phyloP scores from a whole-genome alignment of 2,888 invertebrate genomes.

The Malthinus seriepunctatus region DNA sequence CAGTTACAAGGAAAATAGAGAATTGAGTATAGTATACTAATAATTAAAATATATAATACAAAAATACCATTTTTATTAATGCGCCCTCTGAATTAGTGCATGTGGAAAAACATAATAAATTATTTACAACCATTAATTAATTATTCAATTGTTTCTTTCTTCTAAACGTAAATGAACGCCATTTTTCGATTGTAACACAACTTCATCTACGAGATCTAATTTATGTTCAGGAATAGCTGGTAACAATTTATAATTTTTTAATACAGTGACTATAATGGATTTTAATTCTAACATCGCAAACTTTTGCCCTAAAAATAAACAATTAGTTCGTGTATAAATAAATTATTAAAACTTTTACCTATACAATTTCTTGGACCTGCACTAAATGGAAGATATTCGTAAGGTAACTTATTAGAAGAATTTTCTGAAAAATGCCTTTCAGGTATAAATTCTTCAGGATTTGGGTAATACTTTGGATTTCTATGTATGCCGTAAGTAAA shows the following conservation, averaged over 20 bases:
- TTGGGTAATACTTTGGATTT: slow-evolving; percentile 42
- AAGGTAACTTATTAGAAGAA: slow-evolving; percentile 27
- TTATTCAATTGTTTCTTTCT: slow-evolving; percentile 16
- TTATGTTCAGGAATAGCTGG: slow-evolving; percentile 45
- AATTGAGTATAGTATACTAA: too few species aligned
- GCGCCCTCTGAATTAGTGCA: too few species aligned
- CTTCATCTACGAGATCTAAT: slow-evolving; percentile 53
- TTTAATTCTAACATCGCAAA: slow-evolving; percentile 60
- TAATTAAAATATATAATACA: too few species aligned
- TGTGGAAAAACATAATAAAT: too few species aligned
- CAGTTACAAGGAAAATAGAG: too few species aligned
- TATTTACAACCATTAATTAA: background rate
- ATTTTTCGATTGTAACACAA: slow-evolving; percentile 56
- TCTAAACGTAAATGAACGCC: slow-evolving; percentile 52
- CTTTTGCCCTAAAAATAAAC: slow-evolving; percentile 49
- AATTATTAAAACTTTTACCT: background rate
- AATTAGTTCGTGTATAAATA: background rate
- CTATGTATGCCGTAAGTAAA: slow-evolving; percentile 41
- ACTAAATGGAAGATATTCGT: slow-evolving; percentile 13
- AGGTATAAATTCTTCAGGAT: slow-evolving; percentile 47
- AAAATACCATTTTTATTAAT: too few species aligned
- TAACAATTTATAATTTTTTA: slow-evolving; percentile 54
- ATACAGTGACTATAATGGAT: slow-evolving; percentile 56
- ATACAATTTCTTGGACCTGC: slow-evolving; percentile 12
- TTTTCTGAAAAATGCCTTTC: slow-evolving; percentile 44